Base-by-base conservation (phyloP, 92 coral and sea anemone genomes). In the Porites rus region DNA sequence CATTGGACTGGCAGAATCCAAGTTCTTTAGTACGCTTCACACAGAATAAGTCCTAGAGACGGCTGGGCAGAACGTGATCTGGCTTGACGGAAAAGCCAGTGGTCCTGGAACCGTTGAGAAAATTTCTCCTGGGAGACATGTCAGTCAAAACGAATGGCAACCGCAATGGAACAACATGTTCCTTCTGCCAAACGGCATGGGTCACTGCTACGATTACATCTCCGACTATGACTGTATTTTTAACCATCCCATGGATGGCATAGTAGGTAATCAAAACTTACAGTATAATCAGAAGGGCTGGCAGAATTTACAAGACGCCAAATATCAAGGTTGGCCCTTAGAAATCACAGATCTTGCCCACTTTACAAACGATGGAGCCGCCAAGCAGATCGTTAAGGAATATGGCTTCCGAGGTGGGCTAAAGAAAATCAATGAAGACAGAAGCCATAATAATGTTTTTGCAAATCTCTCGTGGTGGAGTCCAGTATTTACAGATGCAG, bases 391-490 rank as follows among this genome's bases (percentile, higher is more conserved):
- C 7, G 12, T 77, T 63, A 43, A 54, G 1, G 21, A 16, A 2
- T 1, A 50, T 10, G 68, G 81, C 50, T 77, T 77, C 20, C 58
- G 10, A 21, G 81, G 81, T 22, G 81, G 69, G 60, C 24, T 6
- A n/a, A 77, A 77, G 69, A 77, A 81, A 81, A 10, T 72, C 10
- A 22, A 82, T 25, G 87, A 72, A 72, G 25, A 58, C 20, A 0
- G 0, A 21, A 0, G 61, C 18, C 22, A 79, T 5, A 0, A 10
- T 14, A 16, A 56, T 60, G 14, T 82, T 43, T 7, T 13, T 10
- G 87, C 78, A 12, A 20, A 54, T 8, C 61, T 82, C 12, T 82
- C 79, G 3, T 82, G 87, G 87, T 82, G 79, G 87, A 82, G 87
- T 10, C 87, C 87, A 2, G 72, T 6, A 61, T 82, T 82, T 72